These are phyloP conservation scores for Perca fluviatilis DNA, from an alignment of 2,113 vertebrate species.

Conservation along the genomic window DNA sequence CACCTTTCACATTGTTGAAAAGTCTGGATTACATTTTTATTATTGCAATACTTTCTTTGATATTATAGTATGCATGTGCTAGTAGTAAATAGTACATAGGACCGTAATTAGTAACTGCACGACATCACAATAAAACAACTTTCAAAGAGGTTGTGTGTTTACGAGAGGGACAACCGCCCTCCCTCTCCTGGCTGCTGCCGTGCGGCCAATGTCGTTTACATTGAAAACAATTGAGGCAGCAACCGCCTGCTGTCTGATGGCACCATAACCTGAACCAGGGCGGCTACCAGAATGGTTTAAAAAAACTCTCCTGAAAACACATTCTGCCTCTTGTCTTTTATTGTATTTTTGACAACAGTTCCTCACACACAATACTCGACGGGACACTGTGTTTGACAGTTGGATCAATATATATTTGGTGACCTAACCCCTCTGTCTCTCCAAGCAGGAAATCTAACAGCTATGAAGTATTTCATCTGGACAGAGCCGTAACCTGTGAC, in stretches of 20 bases:
- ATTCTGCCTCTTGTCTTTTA: slow-evolving; percentile 1
- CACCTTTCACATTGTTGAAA: background rate
- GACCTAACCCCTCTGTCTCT: slow-evolving; percentile 76
- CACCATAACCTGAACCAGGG: background rate
- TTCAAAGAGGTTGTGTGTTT: background rate
- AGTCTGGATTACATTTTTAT: background rate
- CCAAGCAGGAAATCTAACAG: slow-evolving; percentile 76
- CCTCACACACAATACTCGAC: slow-evolving; percentile 36
- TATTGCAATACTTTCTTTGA: background rate
- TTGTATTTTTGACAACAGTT: slow-evolving; percentile 32
- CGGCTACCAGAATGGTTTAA: background rate
- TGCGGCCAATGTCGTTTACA: background rate
- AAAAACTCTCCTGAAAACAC: background rate
- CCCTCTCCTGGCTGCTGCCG: background rate
- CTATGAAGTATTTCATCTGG: slow-evolving; percentile 80
- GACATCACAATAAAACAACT: background rate
- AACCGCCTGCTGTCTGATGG: background rate
- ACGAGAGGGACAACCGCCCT: background rate
- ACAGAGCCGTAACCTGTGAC: slow-evolving; percentile 74
- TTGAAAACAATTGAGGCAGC: background rate
- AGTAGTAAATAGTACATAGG: background rate
- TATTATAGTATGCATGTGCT: background rate
- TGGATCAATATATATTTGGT: slow-evolving; percentile 83
- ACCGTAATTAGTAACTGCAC: background rate
- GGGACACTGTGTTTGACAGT: slow-evolving; percentile 56